Evolutionary conservation across 2,113 vertebrate species (phyloP).

Genomic region (Brachypodius melanocephalos): DNA sequence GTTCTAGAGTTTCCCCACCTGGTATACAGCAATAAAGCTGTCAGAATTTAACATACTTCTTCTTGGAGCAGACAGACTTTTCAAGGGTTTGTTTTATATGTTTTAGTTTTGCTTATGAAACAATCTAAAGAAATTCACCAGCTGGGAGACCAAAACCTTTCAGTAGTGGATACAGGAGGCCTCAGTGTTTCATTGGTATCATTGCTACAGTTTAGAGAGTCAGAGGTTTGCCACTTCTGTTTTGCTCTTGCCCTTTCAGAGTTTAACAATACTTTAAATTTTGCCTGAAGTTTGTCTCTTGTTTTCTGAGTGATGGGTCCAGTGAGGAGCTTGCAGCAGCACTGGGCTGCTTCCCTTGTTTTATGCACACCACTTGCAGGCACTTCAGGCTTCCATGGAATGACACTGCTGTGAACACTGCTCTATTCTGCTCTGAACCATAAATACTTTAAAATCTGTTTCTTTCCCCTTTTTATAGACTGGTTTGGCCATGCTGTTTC

Average conservation of each 20-base stretch:
- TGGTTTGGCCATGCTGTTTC: background rate
- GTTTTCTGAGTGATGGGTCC: background rate
- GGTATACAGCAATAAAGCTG: background rate
- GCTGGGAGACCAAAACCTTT: background rate
- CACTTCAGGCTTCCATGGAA: background rate
- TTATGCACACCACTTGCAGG: fast-evolving
- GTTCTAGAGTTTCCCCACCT: background rate
- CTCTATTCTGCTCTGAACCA: background rate
- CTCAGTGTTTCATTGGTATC: background rate
- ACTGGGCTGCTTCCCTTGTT: background rate
- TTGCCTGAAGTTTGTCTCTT: background rate
- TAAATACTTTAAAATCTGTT: background rate
- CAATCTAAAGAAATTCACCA: background rate
- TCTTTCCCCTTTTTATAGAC: background rate
- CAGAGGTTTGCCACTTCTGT: background rate
- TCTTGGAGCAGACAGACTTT: background rate
- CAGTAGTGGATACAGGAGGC: background rate
- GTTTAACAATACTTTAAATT: background rate
- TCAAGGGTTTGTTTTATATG: background rate
- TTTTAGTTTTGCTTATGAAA: background rate
- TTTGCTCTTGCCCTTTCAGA: background rate
- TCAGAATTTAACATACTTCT: background rate
- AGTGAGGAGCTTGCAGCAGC: background rate
- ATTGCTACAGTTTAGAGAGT: background rate
- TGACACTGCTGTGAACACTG: fast-evolving